Percentiles rank a stretch among this genome's conserved stretches.
Conservation (phyloP, 2,888 invertebrate species). For the Macrosiphum euphorbiae region DNA sequence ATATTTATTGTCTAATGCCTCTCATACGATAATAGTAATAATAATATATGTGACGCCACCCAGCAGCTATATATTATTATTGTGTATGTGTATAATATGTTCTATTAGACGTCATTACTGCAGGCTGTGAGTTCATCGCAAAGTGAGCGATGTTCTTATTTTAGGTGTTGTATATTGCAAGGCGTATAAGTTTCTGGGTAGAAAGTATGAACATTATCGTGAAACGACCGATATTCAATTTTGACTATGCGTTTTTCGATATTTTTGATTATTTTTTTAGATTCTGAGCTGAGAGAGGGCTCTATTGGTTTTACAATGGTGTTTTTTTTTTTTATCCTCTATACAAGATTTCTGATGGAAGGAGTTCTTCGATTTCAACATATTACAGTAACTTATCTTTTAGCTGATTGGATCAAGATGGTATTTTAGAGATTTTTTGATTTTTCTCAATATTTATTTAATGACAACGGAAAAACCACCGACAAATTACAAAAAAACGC, state of each 20-base stretch:
- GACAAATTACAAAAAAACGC: no score
- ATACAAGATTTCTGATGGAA: no score
- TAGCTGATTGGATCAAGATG: no score
- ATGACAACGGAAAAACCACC: no score
- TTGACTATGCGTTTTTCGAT: background rate
- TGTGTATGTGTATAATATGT: background rate
- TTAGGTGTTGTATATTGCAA: background rate
- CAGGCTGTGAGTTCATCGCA: background rate
- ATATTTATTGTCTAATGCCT: constrained; percentile 26
- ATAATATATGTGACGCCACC: constrained; percentile 11
- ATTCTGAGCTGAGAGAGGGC: no score
- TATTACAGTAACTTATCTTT: no score
- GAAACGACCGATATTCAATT: background rate
- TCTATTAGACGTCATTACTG: background rate
- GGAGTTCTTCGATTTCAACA: no score
- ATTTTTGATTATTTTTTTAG: no score
- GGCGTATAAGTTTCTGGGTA: background rate
- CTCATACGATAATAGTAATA: background rate
- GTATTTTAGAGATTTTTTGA: no score
- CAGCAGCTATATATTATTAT: background rate
- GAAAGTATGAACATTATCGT: background rate
- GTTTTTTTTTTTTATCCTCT: no score
- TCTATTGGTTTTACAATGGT: no score
- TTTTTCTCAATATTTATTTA: no score
- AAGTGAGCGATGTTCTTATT: background rate